Conservation (phyloP, 2,888 invertebrate species). For the Latrodectus elegans region DNA sequence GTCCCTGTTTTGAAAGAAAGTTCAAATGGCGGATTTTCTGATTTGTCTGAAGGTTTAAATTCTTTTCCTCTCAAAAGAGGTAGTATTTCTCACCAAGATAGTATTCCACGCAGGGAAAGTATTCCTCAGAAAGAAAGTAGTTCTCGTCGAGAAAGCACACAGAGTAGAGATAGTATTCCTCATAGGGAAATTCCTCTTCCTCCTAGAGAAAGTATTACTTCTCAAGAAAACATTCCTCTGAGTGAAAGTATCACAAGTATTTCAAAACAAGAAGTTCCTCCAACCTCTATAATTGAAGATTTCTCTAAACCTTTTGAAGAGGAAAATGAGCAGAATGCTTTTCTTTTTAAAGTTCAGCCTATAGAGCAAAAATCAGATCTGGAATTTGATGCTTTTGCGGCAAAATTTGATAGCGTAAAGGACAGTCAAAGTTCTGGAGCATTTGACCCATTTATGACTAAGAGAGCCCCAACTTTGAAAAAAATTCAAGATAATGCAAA, state of each 20-base stretch:
- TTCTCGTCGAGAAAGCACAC: background rate
- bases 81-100: constrained; percentile 16
- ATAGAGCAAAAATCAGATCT: constrained; percentile 23
- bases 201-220: background rate
- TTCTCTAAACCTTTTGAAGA: constrained; percentile 64
- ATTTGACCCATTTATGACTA: constrained; percentile 78
- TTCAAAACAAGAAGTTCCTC: background rate
- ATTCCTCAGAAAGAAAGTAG: background rate
- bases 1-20: constrained; percentile 28
- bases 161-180: background rate
- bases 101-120: background rate
- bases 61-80: constrained; percentile 17
- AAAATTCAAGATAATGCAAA: constrained; percentile 55
- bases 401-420: constrained; percentile 86
- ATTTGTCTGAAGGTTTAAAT: constrained; percentile 38
- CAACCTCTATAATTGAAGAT: constrained; percentile 24
- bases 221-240: background rate
- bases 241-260: background rate
- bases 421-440: constrained; percentile 69
- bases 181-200: background rate
- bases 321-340: constrained; percentile 51
- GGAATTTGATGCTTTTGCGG: constrained; percentile 90
- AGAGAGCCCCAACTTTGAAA: constrained; percentile 62
- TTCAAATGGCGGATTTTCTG: constrained; percentile 17
- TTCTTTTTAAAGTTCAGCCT: constrained; percentile 51